These are phyloP conservation scores for Diaprepes abbreviatus DNA, from an alignment of 2,888 invertebrate genomes.

Conservation along the genomic window DNA sequence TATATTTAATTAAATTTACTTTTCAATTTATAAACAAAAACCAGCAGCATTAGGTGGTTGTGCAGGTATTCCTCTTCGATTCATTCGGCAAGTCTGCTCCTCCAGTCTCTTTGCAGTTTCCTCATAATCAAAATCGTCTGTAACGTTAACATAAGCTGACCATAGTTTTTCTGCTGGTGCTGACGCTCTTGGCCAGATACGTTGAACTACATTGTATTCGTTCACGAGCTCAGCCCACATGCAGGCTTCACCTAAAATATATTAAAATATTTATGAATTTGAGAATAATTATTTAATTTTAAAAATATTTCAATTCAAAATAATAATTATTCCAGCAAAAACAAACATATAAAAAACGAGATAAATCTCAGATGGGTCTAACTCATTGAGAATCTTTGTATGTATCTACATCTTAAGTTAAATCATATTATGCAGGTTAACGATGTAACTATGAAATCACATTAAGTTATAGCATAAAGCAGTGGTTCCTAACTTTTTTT, in stretches of 20 bases:
- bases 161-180: slow-evolving; percentile 91
- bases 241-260: slow-evolving; percentile 82
- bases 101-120: slow-evolving; percentile 76
- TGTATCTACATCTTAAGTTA: too few species aligned
- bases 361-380: too few species aligned
- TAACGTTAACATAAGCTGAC: slow-evolving; percentile 68
- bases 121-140: slow-evolving; percentile 49
- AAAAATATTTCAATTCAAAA: too few species aligned
- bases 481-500: too few species aligned
- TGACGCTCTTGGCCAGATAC: slow-evolving; percentile 89
- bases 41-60: slow-evolving; percentile 81
- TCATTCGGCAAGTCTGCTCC: slow-evolving; percentile 82
- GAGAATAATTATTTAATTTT: too few species aligned
- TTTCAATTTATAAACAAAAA: slow-evolving; percentile 67
- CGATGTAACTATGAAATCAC: too few species aligned
- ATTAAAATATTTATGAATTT: too few species aligned
- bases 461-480: too few species aligned
- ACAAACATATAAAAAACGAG: too few species aligned
- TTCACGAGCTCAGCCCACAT: slow-evolving; percentile 95
- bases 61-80: slow-evolving; percentile 76
- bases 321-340: too few species aligned
- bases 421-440: too few species aligned
- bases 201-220: slow-evolving; percentile 71
- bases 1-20: neutral
- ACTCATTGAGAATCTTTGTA: too few species aligned